These are phyloP conservation scores for Aphaenogaster rudis DNA, from an alignment of 1,140 invertebrate genomes.

Conservation along the genomic window DNA sequence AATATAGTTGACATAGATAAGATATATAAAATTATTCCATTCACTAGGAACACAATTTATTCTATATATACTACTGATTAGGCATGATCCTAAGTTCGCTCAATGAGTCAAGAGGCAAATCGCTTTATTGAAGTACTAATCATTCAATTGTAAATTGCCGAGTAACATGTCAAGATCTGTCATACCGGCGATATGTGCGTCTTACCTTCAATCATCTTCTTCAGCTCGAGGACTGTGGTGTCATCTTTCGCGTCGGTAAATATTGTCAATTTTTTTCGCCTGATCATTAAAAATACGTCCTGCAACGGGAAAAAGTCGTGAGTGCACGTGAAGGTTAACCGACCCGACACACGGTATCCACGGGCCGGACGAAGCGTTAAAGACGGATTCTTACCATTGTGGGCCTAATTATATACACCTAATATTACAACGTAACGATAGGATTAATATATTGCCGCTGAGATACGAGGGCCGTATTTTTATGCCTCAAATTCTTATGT, in stretches of 20 bases:
- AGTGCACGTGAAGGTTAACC: conserved; percentile 64
- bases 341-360: not conserved
- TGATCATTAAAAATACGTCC: conserved; percentile 99
- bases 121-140: not conserved
- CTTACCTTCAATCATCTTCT: conserved; percentile 98
- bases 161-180: not conserved
- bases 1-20: not conserved
- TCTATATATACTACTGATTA: not conserved
- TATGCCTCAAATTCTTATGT: conserved; percentile 48
- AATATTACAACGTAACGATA: conserved; percentile 30
- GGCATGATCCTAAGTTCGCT: not conserved
- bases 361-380: not conserved
- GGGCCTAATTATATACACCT: conserved; percentile 60
- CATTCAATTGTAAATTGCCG: not conserved
- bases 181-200: not conserved
- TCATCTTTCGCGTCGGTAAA: conserved; percentile 99
- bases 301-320: conserved; percentile 78
- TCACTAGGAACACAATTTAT: not conserved
- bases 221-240: conserved; percentile 96
- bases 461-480: not conserved
- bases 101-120: not conserved
- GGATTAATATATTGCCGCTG: conserved; percentile 25
- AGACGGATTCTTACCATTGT: conserved; percentile 66
- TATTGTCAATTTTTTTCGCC: conserved; percentile 98
- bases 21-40: not conserved